A percentile compares a stretch with the other conserved stretches of the same genome.
Evolutionary conservation across 2,797 vertebrate genomes (phyloP).

Genomic region (Sebastes matsubarae): DNA sequence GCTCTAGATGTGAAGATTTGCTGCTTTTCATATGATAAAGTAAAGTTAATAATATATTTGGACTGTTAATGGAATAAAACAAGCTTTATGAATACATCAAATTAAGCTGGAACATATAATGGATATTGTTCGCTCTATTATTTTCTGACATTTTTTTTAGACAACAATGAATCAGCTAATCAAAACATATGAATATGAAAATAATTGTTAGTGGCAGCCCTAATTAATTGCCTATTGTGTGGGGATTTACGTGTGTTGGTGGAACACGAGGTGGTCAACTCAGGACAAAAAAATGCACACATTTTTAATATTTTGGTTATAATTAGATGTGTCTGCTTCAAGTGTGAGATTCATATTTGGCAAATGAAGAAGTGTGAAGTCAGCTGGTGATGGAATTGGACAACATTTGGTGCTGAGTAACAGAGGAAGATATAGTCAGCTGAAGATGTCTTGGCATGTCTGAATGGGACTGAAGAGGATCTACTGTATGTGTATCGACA

Average conservation of each 20-base stretch:
- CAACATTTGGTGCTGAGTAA: background rate
- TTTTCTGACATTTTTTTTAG: background rate
- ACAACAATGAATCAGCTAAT: background rate
- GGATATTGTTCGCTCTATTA: background rate
- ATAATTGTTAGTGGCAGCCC: slow-evolving; percentile 14
- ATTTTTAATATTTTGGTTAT: background rate
- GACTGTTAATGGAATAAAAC: background rate
- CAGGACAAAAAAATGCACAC: slow-evolving; percentile 2
- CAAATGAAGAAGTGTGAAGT: slow-evolving; percentile 19
- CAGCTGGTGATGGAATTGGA: background rate
- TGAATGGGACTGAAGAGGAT: slow-evolving; percentile 6
- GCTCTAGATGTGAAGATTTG: background rate
- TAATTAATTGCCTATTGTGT: slow-evolving; percentile 42
- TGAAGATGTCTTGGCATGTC: background rate
- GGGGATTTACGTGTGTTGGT: slow-evolving; percentile 16
- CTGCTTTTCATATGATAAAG: background rate
- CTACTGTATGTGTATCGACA: slow-evolving; percentile 4
- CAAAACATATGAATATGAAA: slow-evolving; percentile 13
- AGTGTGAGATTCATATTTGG: background rate
- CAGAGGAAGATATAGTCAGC: background rate
- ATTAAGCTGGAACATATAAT: background rate
- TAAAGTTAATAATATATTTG: background rate
- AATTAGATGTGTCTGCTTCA: slow-evolving; percentile 11
- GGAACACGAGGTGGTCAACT: slow-evolving; percentile 2
- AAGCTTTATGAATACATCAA: background rate